Evolutionary conservation across 2,888 invertebrate genomes (phyloP), one percentile per base, ranked within the genome.

Genomic region (Deilephila porcellus): DNA sequence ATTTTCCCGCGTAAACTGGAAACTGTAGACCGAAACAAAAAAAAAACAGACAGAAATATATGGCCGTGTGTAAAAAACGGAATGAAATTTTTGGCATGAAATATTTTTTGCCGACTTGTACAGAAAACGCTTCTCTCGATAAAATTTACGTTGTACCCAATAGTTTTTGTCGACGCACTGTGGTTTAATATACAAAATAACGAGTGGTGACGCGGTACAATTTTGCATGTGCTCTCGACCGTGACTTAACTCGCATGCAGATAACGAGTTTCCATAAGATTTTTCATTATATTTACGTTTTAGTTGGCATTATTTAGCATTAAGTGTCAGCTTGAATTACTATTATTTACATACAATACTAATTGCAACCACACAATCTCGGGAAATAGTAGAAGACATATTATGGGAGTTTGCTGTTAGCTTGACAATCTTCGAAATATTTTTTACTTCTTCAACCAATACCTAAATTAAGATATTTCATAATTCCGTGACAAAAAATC

Each of bases 191-290:
- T 45, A 52, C 52, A 67, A 45, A 25, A 52, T 67, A 67, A 67
- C 67, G 52, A 67, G 52, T 67, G 52, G 25, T 67, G 52, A 52
- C 67, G 67, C 25, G 25, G 45, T 67, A 52, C 25, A 67, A 52
- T 67, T 67, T 6, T 25, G 25, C 45, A 25, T 25, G 52, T 45
- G 20, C 72, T 63, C n/a, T 62, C 63, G 45, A 53, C 72, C 53
- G 52, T 64, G 64, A 29, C 63, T 59, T 75, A 70, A 73, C 25
- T 76, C 74, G 76, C 76, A 75, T 71, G 74, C 73, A 75, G 20
- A 76, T 71, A 74, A 77, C 5, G 56, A 56, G 53, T 56, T 56
- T 19, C 56, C 56, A 56, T n/a, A 56, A 56, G 19, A 56, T 56
- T 56, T 56, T 56, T 6, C 5, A 6, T n/a, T 56, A n/a, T 56